Conservation (phyloP, 2,113 vertebrate species). For the Dermatemys mawii region DNA sequence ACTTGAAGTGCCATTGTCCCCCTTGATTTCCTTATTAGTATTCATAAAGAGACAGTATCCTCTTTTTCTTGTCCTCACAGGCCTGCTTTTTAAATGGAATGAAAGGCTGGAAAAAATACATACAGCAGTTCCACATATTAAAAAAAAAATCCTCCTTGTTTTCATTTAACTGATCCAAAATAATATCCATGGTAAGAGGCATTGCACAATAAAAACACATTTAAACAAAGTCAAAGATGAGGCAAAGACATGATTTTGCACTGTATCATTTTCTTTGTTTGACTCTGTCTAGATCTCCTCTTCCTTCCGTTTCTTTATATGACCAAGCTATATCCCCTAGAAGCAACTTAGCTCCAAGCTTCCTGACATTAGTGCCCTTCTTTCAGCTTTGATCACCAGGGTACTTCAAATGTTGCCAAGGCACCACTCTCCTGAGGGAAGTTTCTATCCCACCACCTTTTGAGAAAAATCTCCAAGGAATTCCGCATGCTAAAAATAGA, state of each 20-base stretch:
- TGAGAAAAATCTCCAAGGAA: background rate
- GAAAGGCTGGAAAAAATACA: conserved; percentile 63
- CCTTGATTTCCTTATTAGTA: conserved; percentile 86
- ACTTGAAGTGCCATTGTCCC: conserved; percentile 88
- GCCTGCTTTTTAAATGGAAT: conserved; percentile 75
- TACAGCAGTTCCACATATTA: conserved; percentile 61
- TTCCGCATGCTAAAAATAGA: background rate
- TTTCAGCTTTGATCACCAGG: conserved; percentile 13
- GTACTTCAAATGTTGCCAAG: background rate
- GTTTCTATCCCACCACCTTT: background rate
- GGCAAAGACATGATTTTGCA: background rate
- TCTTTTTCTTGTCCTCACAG: conserved; percentile 70
- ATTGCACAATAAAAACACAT: background rate
- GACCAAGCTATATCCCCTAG: background rate
- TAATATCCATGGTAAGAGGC: background rate
- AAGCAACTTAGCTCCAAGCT: background rate
- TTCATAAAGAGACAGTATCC: conserved; percentile 81
- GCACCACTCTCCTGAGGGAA: background rate
- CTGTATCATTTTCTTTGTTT: background rate
- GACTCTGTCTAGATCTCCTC: background rate
- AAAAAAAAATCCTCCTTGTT: conserved; percentile 51
- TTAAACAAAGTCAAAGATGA: fast-evolving
- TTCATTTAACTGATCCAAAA: conserved; percentile 64
- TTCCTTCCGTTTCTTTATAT: background rate
- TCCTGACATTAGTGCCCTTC: background rate